A percentile compares a stretch with the other conserved stretches of the same genome.
phyloP scores from a whole-genome alignment of 2,888 invertebrate genomes.

The Psylliodes chrysocephalus region DNA sequence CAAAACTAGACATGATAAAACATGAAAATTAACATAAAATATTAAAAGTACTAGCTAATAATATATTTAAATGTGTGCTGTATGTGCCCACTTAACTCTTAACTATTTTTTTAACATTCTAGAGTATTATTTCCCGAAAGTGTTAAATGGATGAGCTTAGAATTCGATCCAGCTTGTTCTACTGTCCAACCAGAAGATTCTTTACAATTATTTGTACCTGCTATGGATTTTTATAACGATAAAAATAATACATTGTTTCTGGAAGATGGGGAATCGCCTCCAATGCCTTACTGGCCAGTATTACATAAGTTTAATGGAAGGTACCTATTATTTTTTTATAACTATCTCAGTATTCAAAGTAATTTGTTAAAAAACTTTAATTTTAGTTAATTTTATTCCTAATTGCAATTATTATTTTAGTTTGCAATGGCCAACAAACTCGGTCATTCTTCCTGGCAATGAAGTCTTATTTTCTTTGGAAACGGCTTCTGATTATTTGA shows the following conservation, averaged over 20 bases:
- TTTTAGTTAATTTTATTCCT: background rate
- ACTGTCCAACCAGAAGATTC: constrained; percentile 95
- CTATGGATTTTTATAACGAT: constrained; percentile 52
- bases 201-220: constrained; percentile 76
- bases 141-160: constrained; percentile 92
- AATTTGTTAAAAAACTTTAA: no score
- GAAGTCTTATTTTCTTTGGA: constrained; percentile 95
- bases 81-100: no score
- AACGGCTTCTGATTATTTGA: constrained; percentile 94
- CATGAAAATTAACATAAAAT: no score
- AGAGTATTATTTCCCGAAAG: constrained; percentile 88
- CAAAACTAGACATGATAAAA: no score
- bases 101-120: no score
- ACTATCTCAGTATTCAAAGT: background rate
- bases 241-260: constrained; percentile 49
- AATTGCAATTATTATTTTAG: constrained; percentile 54
- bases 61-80: no score
- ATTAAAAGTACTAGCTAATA: no score
- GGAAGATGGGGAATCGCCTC: constrained; percentile 57
- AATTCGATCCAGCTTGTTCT: constrained; percentile 92
- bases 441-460: constrained; percentile 89
- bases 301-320: constrained; percentile 73
- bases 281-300: constrained; percentile 71
- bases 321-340: constrained; percentile 51
- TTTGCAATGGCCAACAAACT: constrained; percentile 87